Evolutionary conservation across 2,113 vertebrate species (phyloP), one percentile per base, ranked within the genome.

Genomic region (Pipra filicauda): DNA sequence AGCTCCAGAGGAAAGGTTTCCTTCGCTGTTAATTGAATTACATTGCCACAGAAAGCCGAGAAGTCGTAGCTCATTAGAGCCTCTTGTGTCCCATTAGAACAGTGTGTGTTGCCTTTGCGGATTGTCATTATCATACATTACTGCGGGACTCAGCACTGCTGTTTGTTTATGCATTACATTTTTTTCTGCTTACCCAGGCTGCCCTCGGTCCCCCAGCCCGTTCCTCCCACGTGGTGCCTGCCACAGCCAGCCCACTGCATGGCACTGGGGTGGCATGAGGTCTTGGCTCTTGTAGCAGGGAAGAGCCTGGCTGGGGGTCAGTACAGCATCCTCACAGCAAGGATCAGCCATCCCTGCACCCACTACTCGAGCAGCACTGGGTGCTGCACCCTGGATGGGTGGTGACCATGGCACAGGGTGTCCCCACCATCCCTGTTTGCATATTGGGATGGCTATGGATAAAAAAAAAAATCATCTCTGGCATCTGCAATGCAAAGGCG

Each of bases 11-110:
- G 88, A 88, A 55, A 85, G 85, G 83, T 91, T 97, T 95, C 84
- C 89, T 80, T 78, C 3, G 76, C 95, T 94, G 94, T 81, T 98
- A 94, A 97, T 96, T 97, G 97, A 97, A 97, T 97, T 97, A 95
- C 95, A 96, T 96, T 96, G 96, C 95, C 94, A 94, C 77, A 35
- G 96, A 93, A 96, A 95, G 93, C 93, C 61, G 70, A 93, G 96
- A 78, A 93, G 95, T 88, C 91, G 93, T 95, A 94, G 94, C 96
- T 97, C 97, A 96, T 95, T 97, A 96, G 95, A 96, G 86, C 89
- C 97, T 96, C 97, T 91, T 67, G 96, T 95, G 97, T 93, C 91
- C 97, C 94, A 55, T 94, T 91, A 91, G 54, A 97, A 62, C 94
- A 70, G 89, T 55, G 95, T 86, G 94, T 86, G 93, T 84, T 93